These are phyloP conservation scores for Pterocles orientalis DNA, from an alignment of 2,113 vertebrate species.

Conservation along the genomic window DNA sequence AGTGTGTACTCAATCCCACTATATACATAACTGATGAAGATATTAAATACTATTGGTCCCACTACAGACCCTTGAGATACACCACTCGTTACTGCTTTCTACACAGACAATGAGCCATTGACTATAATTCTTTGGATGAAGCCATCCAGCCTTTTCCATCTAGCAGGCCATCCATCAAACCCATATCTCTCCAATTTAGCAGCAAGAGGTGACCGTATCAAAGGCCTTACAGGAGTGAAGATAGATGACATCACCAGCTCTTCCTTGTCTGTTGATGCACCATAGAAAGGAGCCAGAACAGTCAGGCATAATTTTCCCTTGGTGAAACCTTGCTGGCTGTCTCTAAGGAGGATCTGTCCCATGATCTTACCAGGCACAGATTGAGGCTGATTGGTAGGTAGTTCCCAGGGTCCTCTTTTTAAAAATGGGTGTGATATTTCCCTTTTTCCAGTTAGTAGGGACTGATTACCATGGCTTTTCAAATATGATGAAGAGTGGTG, in stretches of 20 bases:
- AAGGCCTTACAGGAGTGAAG: not conserved
- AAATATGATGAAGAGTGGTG: too few relatives aligned
- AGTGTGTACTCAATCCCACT: not conserved
- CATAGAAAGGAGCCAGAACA: not conserved
- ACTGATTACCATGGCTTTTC: too few relatives aligned
- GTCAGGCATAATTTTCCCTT: not conserved
- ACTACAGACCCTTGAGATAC: not conserved
- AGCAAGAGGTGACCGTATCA: not conserved
- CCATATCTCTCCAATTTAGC: not conserved
- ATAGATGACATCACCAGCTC: not conserved
- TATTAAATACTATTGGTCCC: not conserved
- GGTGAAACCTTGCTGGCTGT: too few relatives aligned
- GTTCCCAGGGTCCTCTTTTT: not conserved
- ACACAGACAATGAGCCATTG: not conserved
- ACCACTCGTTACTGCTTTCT: not conserved
- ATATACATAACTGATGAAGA: not conserved
- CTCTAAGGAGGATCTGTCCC: not conserved
- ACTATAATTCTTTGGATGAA: not conserved
- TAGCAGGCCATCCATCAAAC: not conserved
- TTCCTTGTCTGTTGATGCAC: not conserved
- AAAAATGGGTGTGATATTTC: not conserved
- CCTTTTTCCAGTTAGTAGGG: not conserved
- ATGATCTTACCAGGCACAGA: not conserved
- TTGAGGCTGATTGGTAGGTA: not conserved
- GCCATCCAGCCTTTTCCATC: not conserved